phyloP scores from a whole-genome alignment of 2,113 vertebrate genomes.

The Crotalus viridis region DNA sequence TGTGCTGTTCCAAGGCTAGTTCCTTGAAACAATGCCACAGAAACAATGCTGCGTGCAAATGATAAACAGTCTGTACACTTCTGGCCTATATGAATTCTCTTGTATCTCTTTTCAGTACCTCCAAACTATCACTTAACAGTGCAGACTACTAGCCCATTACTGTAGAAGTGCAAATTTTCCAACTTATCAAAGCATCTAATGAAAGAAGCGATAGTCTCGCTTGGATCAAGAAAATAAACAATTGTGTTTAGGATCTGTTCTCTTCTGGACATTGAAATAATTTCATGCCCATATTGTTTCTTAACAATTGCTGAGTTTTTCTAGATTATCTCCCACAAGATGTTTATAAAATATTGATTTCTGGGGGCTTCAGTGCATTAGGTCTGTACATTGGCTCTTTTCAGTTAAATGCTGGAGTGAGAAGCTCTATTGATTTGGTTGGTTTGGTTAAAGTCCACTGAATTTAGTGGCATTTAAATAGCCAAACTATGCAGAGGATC shows the following conservation, averaged over 20 bases:
- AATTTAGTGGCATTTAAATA: background rate
- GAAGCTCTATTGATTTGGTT: background rate
- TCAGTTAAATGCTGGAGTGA: background rate
- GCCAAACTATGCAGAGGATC: background rate
- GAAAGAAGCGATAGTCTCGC: background rate
- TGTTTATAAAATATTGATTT: background rate
- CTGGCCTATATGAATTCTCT: background rate
- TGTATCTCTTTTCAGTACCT: background rate
- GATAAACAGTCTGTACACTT: accelerated
- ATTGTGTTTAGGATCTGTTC: background rate
- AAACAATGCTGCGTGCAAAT: background rate
- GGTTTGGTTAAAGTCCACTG: background rate
- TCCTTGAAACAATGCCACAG: accelerated
- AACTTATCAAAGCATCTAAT: background rate
- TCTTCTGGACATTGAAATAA: background rate
- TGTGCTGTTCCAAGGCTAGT: background rate
- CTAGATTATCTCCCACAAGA: background rate
- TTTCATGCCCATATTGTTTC: background rate
- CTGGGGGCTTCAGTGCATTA: too few relatives aligned
- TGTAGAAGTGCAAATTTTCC: background rate
- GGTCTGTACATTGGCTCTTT: background rate
- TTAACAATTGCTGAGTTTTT: background rate
- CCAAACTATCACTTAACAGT: background rate
- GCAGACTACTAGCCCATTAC: background rate
- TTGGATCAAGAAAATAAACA: background rate